Percentiles rank a stretch among this genome's conserved stretches.
Conservation (phyloP, 1,140 invertebrate species). For the Asobara japonica region DNA sequence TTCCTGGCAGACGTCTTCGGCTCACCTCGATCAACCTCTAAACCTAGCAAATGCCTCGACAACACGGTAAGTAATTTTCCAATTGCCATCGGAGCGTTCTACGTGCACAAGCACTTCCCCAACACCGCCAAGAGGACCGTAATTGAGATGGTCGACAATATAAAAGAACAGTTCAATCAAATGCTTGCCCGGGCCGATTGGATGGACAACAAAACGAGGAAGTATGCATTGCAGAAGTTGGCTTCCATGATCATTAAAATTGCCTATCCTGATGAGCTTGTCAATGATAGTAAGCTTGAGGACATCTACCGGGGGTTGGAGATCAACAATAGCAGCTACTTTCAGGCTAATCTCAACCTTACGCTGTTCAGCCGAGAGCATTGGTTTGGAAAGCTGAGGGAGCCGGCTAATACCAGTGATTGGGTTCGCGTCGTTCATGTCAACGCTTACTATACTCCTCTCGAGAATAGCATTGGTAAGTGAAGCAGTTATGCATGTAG, state of each 20-base stretch:
- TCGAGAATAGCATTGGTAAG: slow-evolving; percentile 87
- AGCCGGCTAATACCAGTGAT: slow-evolving; percentile 84
- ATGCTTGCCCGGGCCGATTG: slow-evolving; percentile 74
- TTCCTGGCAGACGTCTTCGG: slow-evolving; percentile 80
- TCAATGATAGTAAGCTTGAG: slow-evolving; percentile 78
- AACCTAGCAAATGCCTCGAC: slow-evolving; percentile 87
- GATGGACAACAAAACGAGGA: slow-evolving; percentile 87
- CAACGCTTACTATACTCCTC: slow-evolving; percentile 84
- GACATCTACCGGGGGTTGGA: slow-evolving; percentile 81
- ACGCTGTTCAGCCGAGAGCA: slow-evolving; percentile 80
- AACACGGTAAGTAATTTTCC: slow-evolving; percentile 77
- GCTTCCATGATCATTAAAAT: slow-evolving; percentile 80
- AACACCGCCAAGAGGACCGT: slow-evolving; percentile 63
- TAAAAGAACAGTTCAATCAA: slow-evolving; percentile 71
- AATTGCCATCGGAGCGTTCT: slow-evolving; percentile 73
- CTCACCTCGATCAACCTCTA: too few relatives aligned
- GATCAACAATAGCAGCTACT: slow-evolving; percentile 74
- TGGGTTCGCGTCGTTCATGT: slow-evolving; percentile 83
- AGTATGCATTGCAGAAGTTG: slow-evolving; percentile 77
- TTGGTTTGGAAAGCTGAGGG: slow-evolving; percentile 78
- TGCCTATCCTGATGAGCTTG: slow-evolving; percentile 84
- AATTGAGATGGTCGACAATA: slow-evolving; percentile 84
- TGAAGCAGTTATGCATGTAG: too few relatives aligned
- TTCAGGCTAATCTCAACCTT: slow-evolving; percentile 80
- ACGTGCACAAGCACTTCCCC: slow-evolving; percentile 69